Percentiles rank a stretch among this genome's conserved stretches.
phyloP scores from a whole-genome alignment of 30 jellyfish, hydroid and myxozoan species.

The Sanderia malayensis region DNA sequence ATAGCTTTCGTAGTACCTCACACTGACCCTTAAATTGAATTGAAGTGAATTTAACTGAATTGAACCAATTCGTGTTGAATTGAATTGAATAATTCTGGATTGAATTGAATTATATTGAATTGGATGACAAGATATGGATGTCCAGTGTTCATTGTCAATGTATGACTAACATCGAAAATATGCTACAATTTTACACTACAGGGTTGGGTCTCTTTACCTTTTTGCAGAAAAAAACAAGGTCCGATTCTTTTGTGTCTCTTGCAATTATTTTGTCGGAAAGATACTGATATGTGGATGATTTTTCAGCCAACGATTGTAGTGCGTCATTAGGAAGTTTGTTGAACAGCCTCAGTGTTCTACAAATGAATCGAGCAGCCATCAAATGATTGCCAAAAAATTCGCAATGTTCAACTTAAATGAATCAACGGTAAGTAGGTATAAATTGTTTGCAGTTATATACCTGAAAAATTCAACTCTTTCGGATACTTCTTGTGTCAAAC shows the following conservation, averaged over 20 bases:
- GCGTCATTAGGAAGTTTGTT: constrained; percentile 15
- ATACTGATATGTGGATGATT: constrained; percentile 33
- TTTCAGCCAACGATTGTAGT: constrained; percentile 42
- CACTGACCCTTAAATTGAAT: not conserved
- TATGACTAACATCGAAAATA: too few species aligned
- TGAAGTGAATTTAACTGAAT: not conserved
- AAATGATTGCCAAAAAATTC: too few species aligned
- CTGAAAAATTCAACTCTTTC: constrained; percentile 21
- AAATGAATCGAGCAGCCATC: too few species aligned
- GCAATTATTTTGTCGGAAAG: constrained; percentile 54
- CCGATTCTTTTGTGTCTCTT: constrained; percentile 24
- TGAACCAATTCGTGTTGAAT: not conserved
- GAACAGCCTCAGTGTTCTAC: constrained; percentile 24
- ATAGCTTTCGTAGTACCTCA: not conserved
- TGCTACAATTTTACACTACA: too few species aligned
- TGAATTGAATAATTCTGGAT: not conserved
- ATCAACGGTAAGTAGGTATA: not conserved
- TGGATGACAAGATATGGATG: not conserved
- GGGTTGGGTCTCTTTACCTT: constrained; percentile 38
- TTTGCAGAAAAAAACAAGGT: constrained; percentile 24
- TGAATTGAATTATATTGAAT: not conserved
- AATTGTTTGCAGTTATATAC: constrained; percentile 2
- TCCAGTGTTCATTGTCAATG: too few species aligned
- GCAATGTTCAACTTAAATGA: too few species aligned
- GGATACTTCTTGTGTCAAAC: constrained; percentile 27